phyloP scores from a whole-genome alignment of 2,113 vertebrate genomes.

The Lasiurus borealis region DNA sequence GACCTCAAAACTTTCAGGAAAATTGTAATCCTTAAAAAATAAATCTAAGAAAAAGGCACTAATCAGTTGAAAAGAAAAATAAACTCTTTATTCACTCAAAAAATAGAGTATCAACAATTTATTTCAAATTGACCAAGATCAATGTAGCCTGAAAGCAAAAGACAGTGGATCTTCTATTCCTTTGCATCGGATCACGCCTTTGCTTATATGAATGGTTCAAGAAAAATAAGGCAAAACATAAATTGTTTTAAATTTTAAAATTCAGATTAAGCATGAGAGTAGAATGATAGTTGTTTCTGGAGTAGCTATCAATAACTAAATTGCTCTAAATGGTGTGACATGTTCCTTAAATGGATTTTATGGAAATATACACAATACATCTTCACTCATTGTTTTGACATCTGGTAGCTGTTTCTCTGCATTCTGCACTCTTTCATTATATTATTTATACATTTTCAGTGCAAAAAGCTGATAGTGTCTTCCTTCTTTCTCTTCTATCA shows the following conservation, averaged over 20 bases:
- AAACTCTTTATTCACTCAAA: not conserved
- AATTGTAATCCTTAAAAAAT: slow-evolving; percentile 7
- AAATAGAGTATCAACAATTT: slow-evolving; percentile 26
- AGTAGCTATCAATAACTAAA: slow-evolving; percentile 79
- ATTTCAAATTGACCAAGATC: slow-evolving; percentile 69
- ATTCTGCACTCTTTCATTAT: slow-evolving; percentile 65
- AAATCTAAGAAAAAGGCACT: not conserved
- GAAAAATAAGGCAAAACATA: slow-evolving; percentile 68
- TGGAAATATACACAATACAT: slow-evolving; percentile 73
- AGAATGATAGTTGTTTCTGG: slow-evolving; percentile 75
- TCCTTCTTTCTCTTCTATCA: not conserved
- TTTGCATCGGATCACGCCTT: slow-evolving; percentile 35
- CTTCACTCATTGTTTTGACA: slow-evolving; percentile 80
- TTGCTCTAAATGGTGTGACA: slow-evolving; percentile 77
- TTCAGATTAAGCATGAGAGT: slow-evolving; percentile 73
- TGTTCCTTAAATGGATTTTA: slow-evolving; percentile 82
- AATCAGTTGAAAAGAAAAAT: not conserved
- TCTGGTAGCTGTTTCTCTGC: slow-evolving; percentile 71
- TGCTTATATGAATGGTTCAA: not conserved
- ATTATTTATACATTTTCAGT: slow-evolving; percentile 73
- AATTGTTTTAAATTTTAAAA: slow-evolving; percentile 70
- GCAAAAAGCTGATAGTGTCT: slow-evolving; percentile 51
- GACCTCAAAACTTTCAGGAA: not conserved
- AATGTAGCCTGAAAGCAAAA: slow-evolving; percentile 58
- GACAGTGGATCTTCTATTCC: not conserved